phyloP scores from a whole-genome alignment of 1,140 invertebrate species.

The Camponotus pennsylvanicus region DNA sequence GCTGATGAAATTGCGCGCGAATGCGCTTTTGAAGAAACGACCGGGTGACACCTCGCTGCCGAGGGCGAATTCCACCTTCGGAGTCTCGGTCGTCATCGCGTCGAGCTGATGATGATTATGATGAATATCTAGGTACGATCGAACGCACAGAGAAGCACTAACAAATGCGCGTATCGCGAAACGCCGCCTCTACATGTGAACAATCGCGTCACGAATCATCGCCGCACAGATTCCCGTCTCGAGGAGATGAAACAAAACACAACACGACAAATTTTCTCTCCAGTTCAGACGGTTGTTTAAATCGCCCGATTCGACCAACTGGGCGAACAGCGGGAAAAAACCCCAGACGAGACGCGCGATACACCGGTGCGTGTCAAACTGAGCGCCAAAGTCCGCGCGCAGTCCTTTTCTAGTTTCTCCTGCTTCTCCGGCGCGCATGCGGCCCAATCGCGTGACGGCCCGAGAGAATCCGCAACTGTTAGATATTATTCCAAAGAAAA shows the following conservation, averaged over 20 bases:
- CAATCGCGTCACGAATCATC: slow-evolving; percentile 17
- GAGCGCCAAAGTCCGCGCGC: slow-evolving; percentile 63
- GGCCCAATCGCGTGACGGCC: slow-evolving; percentile 20
- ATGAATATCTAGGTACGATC: background rate
- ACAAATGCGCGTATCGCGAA: background rate
- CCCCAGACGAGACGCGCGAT: slow-evolving; percentile 10
- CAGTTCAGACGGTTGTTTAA: background rate
- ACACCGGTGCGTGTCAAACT: slow-evolving; percentile 77
- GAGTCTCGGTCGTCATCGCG: slow-evolving; percentile 73
- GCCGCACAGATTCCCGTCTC: background rate
- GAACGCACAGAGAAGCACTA: background rate
- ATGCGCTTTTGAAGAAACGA: slow-evolving; percentile 85
- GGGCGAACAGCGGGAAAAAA: background rate
- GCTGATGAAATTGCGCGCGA: slow-evolving; percentile 83
- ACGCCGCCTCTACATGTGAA: background rate
- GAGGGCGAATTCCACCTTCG: slow-evolving; percentile 82
- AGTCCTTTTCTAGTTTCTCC: slow-evolving; percentile 57
- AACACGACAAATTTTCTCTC: slow-evolving; percentile 26
- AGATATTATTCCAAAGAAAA: background rate
- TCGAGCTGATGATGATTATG: background rate
- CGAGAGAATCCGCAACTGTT: background rate
- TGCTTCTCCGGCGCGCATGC: slow-evolving; percentile 37
- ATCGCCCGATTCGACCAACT: slow-evolving; percentile 22
- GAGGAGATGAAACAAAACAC: background rate
- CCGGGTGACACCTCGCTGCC: slow-evolving; percentile 83